Conservation (phyloP, 2,113 vertebrate species). For the Cranoglanis bouderius region DNA sequence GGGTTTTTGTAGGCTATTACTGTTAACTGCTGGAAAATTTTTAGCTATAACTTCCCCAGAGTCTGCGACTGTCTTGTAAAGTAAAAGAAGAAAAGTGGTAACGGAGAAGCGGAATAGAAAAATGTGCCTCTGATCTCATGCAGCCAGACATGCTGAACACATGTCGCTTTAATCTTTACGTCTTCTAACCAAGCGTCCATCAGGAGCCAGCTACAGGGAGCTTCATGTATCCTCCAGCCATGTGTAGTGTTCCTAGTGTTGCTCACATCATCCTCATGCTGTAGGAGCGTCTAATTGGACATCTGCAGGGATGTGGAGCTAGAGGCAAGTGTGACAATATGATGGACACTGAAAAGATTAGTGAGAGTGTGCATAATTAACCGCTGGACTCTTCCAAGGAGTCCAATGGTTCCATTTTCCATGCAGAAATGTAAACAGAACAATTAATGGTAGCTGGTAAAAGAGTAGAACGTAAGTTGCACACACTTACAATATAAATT, state of each 20-base stretch:
- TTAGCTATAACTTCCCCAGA: background rate
- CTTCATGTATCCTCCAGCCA: slow-evolving; percentile 34
- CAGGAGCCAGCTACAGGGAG: slow-evolving; percentile 36
- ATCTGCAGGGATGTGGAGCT: slow-evolving; percentile 20
- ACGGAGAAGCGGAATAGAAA: background rate
- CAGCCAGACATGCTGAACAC: slow-evolving; percentile 29
- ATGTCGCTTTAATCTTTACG: slow-evolving; percentile 45
- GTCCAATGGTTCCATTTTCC: too few relatives aligned
- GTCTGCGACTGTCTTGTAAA: background rate
- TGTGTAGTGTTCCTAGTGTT: slow-evolving; percentile 2
- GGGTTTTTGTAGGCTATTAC: slow-evolving; percentile 32
- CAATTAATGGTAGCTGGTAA: slow-evolving; percentile 25
- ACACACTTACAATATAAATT: background rate
- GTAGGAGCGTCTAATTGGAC: slow-evolving; percentile 35
- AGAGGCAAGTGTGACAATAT: slow-evolving; percentile 22
- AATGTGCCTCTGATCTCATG: slow-evolving; percentile 8
- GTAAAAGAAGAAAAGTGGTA: background rate
- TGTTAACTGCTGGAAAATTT: slow-evolving; percentile 28
- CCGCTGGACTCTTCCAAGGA: background rate
- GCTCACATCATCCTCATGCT: slow-evolving; percentile 25
- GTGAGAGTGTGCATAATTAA: slow-evolving; percentile 24
- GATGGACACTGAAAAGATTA: slow-evolving; percentile 2
- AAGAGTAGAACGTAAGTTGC: slow-evolving; percentile 26
- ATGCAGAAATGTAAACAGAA: slow-evolving; percentile 37
- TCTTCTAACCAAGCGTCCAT: slow-evolving; percentile 38